Base-by-base conservation (phyloP, 2,113 vertebrate genomes). In the Psilopsiagon aurifrons region DNA sequence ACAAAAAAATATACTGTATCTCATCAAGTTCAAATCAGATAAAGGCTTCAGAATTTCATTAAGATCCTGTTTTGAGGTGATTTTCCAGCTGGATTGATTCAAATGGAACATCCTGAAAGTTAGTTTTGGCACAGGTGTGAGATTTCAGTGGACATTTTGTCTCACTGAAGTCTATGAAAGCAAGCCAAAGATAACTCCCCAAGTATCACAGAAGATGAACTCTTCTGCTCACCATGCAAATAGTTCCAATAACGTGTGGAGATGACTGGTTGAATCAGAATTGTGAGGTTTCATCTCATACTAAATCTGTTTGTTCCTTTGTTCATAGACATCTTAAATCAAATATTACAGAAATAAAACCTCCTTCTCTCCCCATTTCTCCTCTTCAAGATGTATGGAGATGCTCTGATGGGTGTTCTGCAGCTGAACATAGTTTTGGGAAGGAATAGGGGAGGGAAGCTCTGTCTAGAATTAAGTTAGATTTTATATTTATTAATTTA, bases 61-160 rank as follows among this genome's bases (percentile, higher is more conserved):
- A 35, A 75, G 35, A 46, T 83, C 46, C 46, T 63, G 7, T 69
- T 87, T 83, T 64, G 71, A 80, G 68, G 59, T 75, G 52, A 57
- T 83, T 94, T 91, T 86, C 49, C 62, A 87, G 43, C 35, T 88
- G 78, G 17, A 16, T 44, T 89, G 31, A 59, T 77, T 95, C 52
- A 74, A 80, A 49, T 27, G 46, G 37, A 94, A 78, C 31, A 84
- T 91, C 64, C 46, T 81, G 64, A 63, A 86, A 83, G 82, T 90
- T 93, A 79, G 28, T 88, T 93, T 93, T 95, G 95, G 70, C 90
- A 87, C 29, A 83, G 37, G 44, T 66, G 18, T 51, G 62, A 90
- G n/a, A 77, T 89, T 87, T 85, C 54, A 69, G 41, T 83, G 25
- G 2, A 76, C 31, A 17, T 88, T 90, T 90, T 95, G 52, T 80